Base-by-base conservation (phyloP, 2,888 invertebrate species). In the Lingula anatina region DNA sequence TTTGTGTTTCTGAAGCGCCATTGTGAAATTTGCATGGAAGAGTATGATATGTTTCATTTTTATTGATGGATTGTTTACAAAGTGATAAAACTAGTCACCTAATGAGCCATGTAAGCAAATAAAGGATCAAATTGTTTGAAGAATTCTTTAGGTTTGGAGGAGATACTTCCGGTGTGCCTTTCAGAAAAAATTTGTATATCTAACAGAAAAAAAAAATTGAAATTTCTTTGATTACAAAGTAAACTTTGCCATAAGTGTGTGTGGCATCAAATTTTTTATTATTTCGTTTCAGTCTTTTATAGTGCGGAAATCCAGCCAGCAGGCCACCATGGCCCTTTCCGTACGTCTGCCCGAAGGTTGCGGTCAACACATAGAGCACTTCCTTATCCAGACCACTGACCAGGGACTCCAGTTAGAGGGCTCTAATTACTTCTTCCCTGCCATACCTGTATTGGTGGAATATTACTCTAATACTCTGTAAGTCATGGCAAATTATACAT, bases 311-410 rank as follows among this genome's bases (percentile, higher is more conserved):
- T 94, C 94, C 38, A 93, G 93, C 68, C 92, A 93, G 75, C 84
- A 87, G 38, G 88, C 90, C 65, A 93, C 94, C 47, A 92, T 94
- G 91, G 95, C 95, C 37, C 85, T 96, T 59, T 92, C 92, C 43
- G 92, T 95, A 42, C 86, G 93, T 50, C 81, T 92, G 55, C 90
- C 91, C 1, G 84, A 86, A 21, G 88, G 88, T 66, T 89, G 88
- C 68, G 89, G 90, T 2, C 89, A 90, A 7, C 91, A 91, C 78
- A 91, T 94, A 70, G 94, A 96, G 75, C 95, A 96, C 79, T 96
- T 95, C 81, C 84, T 96, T 66, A 90, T 96, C 62, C 93, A 93
- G 78, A 87, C 90, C 18, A 77, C 76, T 18, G 66, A 60, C 25
- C 87, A 88, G 46, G 85, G 88, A 63, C 83, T 94, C 56, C 89